Evolutionary conservation across 2,888 invertebrate genomes (phyloP), one percentile per base, ranked within the genome.

Genomic region (Ellobium chinense): DNA sequence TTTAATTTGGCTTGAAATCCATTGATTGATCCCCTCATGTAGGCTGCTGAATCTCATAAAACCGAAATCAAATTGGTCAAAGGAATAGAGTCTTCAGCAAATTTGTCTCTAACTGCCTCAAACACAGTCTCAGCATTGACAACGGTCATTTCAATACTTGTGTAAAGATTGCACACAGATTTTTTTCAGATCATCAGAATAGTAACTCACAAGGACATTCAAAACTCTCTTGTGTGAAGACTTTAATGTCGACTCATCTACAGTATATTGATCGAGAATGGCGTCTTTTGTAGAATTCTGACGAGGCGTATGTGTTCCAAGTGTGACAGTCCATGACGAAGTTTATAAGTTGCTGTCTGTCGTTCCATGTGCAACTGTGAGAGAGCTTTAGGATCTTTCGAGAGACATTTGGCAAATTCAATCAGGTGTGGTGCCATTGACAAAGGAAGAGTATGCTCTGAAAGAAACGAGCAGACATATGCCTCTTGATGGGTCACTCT

Each of bases 61-160:
- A 36, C 36, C 4, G 60, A 60, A 7, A 74, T 24, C 2, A 74
- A 21, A 29, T 74, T 73, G 14, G 56, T 58, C 4, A 56, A 29
- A 58, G 73, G 73, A 9, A 73, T 56, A 5, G 24, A 4, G 58
- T 58, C 73, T 31, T 73, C 31, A 12, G 9, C 21, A 18, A 73
- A 29, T 58, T 73, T 54, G 21, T 73, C 58, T 14, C 7, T 24
- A 4, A 73, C 73, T 56, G 73, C 58, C 14, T 56, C 73, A 73
- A 73, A 73, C 14, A 73, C 73, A 27, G 73, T 73, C 4, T 54
- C 5, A 31, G 73, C 73, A 60, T 73, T 73, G 21, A 73, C 73
- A 14, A 60, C 29, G 4, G 73, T 58, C 73, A 73, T 73, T 24
- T 56, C 34, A 14, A 73, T 34, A 29, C 31, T 31, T 4, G 31